A percentile compares a stretch with the other conserved stretches of the same genome.
Evolutionary conservation across 2,888 invertebrate genomes (phyloP).

Genomic region (Coleophora deauratella): DNA sequence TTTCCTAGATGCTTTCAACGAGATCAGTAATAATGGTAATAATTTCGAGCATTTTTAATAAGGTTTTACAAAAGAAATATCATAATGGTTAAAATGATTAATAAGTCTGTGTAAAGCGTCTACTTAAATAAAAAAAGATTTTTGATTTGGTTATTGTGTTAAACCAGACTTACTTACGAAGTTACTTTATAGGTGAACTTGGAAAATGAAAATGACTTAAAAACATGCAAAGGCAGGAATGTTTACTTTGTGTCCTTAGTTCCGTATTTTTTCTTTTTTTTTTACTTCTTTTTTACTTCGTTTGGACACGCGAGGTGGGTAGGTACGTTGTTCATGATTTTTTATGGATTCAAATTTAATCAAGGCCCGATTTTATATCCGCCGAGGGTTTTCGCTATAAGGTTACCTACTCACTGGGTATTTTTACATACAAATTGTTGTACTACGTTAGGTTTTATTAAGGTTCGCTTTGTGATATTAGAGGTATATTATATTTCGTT

Average conservation of each 20-base stretch:
- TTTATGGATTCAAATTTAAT: constrained; percentile 58
- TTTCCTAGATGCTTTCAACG: no score
- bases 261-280: no score
- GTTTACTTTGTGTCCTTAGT: constrained; percentile 19
- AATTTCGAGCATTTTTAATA: no score
- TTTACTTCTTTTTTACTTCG: constrained; percentile 22
- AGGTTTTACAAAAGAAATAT: no score
- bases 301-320: constrained; percentile 21
- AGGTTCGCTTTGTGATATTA: no score
- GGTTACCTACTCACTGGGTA: constrained; percentile 14
- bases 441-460: not conserved
- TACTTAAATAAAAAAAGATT: no score
- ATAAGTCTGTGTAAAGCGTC: no score
- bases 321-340: constrained; percentile 30
- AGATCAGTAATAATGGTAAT: no score
- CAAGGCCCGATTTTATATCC: constrained; percentile 32
- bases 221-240: constrained; percentile 29
- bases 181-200: not conserved
- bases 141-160: no score
- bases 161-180: not conserved
- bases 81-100: no score
- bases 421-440: constrained; percentile 1
- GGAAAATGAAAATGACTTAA: constrained; percentile 17
- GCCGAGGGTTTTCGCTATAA: constrained; percentile 22
- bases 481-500: no score